phyloP scores from a whole-genome alignment of 30 jellyfish, hydroid and myxozoan species.

The Pseudorhiza aurosa region DNA sequence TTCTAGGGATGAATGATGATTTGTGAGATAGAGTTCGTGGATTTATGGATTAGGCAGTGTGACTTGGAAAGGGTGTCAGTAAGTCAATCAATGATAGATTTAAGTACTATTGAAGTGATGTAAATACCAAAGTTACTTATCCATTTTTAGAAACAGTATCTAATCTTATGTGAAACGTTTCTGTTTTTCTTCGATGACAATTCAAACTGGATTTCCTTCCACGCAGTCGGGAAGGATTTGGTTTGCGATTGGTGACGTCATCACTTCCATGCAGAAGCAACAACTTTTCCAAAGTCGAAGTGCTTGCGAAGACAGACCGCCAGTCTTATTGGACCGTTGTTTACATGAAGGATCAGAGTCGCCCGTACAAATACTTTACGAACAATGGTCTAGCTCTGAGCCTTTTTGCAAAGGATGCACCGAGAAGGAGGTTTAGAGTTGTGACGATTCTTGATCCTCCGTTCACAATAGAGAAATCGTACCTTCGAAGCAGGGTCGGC shows the following conservation, averaged over 20 bases:
- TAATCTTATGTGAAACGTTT: too few relatives aligned
- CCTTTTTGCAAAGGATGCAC: conserved; percentile 12
- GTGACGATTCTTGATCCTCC: conserved; percentile 87
- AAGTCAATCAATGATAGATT: too few relatives aligned
- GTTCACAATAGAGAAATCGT: conserved; percentile 52
- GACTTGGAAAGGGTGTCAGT: too few relatives aligned
- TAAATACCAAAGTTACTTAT: too few relatives aligned
- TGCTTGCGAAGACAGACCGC: conserved; percentile 14
- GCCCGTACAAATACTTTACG: conserved; percentile 19
- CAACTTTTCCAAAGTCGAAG: conserved; percentile 11
- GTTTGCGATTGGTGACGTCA: background rate
- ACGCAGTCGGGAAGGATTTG: background rate
- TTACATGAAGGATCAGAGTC: conserved; percentile 25
- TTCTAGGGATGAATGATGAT: too few relatives aligned
- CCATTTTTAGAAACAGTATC: too few relatives aligned
- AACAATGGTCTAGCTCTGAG: conserved; percentile 36
- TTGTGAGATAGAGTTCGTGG: too few relatives aligned
- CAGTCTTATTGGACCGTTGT: conserved; percentile 41
- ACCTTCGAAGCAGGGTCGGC: conserved; percentile 14
- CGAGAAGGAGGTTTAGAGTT: conserved; percentile 32
- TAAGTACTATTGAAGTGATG: too few relatives aligned
- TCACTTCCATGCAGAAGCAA: conserved; percentile 36
- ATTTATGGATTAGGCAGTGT: too few relatives aligned
- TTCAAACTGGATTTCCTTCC: background rate
- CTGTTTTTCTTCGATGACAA: too few relatives aligned